phyloP scores from a whole-genome alignment of 2,113 vertebrate species.

The Puma concolor region DNA sequence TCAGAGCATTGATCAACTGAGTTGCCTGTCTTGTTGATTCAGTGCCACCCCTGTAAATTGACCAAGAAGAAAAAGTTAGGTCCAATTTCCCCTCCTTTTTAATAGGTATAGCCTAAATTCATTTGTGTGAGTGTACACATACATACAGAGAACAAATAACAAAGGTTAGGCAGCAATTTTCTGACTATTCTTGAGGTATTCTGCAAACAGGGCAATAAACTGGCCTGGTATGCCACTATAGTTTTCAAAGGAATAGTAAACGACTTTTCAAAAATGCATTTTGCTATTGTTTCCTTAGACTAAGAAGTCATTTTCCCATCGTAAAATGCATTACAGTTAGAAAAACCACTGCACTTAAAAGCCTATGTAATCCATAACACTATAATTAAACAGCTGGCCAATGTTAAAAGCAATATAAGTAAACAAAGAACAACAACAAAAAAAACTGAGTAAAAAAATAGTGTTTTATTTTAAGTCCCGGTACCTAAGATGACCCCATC shows the following conservation, averaged over 20 bases:
- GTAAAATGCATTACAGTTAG: neutral
- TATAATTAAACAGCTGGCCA: neutral
- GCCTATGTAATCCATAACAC: neutral
- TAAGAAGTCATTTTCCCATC: constrained; percentile 29
- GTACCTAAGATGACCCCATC: neutral
- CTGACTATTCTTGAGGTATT: neutral
- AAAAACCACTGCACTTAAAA: constrained; percentile 24
- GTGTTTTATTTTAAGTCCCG: constrained; percentile 22
- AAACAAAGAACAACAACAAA: constrained; percentile 7
- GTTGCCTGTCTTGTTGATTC: constrained; percentile 98
- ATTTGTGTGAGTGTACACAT: neutral
- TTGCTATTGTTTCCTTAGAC: constrained; percentile 18
- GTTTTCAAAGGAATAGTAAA: neutral
- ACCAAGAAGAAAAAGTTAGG: neutral
- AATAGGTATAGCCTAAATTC: neutral
- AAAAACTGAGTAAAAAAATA: constrained; percentile 2
- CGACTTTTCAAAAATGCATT: constrained; percentile 18
- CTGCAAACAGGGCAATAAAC: constrained; percentile 8
- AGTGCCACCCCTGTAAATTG: constrained; percentile 92
- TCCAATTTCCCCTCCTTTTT: neutral
- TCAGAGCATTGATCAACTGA: constrained; percentile 97
- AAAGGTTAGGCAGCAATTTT: neutral
- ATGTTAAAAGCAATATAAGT: neutral
- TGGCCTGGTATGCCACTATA: neutral
- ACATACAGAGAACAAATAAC: neutral